Base-by-base conservation (phyloP, 2,888 invertebrate species). In the Caenorhabditis virilis region DNA sequence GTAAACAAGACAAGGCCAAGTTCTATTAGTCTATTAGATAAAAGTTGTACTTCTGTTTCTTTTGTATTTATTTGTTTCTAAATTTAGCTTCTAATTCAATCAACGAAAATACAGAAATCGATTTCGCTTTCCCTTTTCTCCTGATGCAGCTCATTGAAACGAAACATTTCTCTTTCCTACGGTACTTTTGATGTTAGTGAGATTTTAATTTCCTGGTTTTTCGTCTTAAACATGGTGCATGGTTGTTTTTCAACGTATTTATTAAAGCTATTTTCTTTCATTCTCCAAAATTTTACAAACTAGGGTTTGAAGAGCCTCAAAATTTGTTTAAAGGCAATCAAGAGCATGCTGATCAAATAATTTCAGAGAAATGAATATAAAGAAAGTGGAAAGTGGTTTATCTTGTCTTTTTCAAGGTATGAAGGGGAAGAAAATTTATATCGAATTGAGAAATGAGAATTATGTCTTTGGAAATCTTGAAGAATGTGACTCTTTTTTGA, bases 1-100 rank as follows among this genome's bases (percentile, higher is more conserved):
- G 77, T 55, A 81, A 79, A 51, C 72, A 69, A 27, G 81, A 81
- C 59, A 81, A 81, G 61, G 78, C 81, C 20, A 81, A 81, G 57
- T 81, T 81, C 72, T 81, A 81, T 69, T 81, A 61, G 20, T 33
- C n/a, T 15, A 11, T 16, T n/a, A 16, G n/a, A 11, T n/a, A 18
- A 30, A 30, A 9, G 13, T 30, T 30, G 7, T 9, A 30, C 13
- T 9, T 23, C 23, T 7, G 7, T 27, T 11, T 23, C 16, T 45
- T 18, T 45, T 45, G 6, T 5, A 43, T 20, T 43, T n/a, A 4
- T 13, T 43, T 5, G 43, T 30, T 26, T 43, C 5, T 43, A 2
- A 3, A 6, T 45, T 5, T 23, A 27, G 2, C 26, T 18, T 45
- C 25, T 45, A 15, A 23, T 27, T 27, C 16, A 15, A 9, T 15